These are phyloP conservation scores for Xylocampa areola DNA, from an alignment of 2,888 invertebrate genomes.

Conservation along the genomic window DNA sequence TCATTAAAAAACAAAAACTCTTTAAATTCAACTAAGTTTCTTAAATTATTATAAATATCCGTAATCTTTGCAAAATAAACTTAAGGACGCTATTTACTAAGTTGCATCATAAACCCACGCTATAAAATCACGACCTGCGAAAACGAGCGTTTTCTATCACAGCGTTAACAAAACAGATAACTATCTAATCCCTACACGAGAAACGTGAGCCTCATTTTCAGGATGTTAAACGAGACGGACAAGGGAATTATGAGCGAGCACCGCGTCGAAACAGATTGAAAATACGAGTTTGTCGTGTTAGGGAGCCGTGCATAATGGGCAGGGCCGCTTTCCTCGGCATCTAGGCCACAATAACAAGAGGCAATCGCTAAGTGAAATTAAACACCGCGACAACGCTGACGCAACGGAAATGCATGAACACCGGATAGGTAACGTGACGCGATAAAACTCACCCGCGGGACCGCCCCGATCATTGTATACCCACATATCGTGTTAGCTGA, in stretches of 20 bases:
- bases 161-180: conserved; percentile 25
- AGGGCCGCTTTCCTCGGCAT: conserved; percentile 78
- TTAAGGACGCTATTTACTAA: conserved; percentile 3
- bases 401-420: conserved; percentile 61
- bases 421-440: conserved; percentile 43
- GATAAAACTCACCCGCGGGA: conserved; percentile 41
- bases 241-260: conserved; percentile 47
- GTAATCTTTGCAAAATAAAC: background rate
- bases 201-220: conserved; percentile 47
- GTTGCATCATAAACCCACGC: conserved; percentile 1
- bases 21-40: too few species aligned
- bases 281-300: conserved; percentile 63
- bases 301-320: conserved; percentile 74
- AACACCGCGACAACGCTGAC: conserved; percentile 63
- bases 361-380: conserved; percentile 74
- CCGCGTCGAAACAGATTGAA: conserved; percentile 45
- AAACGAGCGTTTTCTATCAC: conserved; percentile 31
- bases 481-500: conserved; percentile 27
- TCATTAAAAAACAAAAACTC: too few species aligned
- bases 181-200: conserved; percentile 28
- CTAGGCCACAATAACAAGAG: conserved; percentile 79
- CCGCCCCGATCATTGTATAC: conserved; percentile 49
- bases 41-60: too few species aligned
- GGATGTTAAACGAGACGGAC: conserved; percentile 24
- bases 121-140: conserved; percentile 11